These are phyloP conservation scores for Emydocephalus ijimae DNA, from an alignment of 2,113 vertebrate species.

Conservation along the genomic window DNA sequence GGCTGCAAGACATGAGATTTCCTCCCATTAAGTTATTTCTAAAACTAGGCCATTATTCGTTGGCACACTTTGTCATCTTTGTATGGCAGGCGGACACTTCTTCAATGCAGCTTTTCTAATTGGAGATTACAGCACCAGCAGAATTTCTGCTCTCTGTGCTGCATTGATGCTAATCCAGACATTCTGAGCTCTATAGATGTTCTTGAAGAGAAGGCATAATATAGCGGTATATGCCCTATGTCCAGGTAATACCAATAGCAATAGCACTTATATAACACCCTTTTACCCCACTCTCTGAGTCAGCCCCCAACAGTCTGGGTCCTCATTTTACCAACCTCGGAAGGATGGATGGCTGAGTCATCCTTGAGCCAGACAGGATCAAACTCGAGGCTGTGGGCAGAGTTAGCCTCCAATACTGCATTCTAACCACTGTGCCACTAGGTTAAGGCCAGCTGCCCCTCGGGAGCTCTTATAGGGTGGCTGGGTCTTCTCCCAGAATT, in stretches of 20 bases:
- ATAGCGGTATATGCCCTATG: not conserved
- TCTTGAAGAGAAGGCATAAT: not conserved
- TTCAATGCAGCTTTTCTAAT: not conserved
- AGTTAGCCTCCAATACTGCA: not conserved
- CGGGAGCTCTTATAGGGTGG: not conserved
- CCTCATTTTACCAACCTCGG: not conserved
- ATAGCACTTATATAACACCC: not conserved
- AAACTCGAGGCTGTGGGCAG: not conserved
- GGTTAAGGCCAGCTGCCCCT: not conserved
- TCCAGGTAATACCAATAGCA: not conserved
- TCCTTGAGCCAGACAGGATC: not conserved
- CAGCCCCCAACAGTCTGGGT: not conserved
- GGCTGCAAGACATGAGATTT: not conserved
- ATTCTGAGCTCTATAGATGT: not conserved
- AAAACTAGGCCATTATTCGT: rapidly evolving
- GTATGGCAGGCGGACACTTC: not conserved
- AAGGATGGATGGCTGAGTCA: not conserved
- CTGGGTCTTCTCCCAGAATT: not conserved
- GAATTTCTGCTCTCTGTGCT: not conserved
- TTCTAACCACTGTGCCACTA: not conserved
- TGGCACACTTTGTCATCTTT: not conserved
- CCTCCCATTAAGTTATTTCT: not conserved
- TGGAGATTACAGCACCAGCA: not conserved
- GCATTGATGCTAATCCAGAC: not conserved
- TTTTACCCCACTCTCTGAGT: not conserved